Conservation (phyloP, 2,797 vertebrate species). For the Liparis tanakae region DNA sequence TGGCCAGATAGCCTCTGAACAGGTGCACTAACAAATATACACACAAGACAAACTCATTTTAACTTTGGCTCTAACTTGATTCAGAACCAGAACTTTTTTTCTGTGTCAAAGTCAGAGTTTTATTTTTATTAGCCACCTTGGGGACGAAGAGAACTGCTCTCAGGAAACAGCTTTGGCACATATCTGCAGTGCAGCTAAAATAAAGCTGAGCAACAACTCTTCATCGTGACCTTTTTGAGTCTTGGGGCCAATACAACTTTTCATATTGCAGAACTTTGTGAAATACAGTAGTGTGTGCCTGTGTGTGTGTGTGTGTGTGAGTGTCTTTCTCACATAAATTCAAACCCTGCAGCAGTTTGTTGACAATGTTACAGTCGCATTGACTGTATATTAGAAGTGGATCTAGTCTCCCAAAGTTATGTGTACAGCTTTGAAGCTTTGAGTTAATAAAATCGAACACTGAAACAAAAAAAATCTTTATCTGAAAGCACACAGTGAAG, state of each 20-base stretch:
- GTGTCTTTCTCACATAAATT: not conserved
- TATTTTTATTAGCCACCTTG: conserved; percentile 46
- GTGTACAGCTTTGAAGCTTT: too few relatives aligned
- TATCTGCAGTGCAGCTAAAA: conserved; percentile 55
- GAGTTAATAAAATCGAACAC: too few relatives aligned
- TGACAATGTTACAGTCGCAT: conserved; percentile 13
- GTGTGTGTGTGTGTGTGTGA: not conserved
- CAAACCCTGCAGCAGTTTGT: not conserved
- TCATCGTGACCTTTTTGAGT: conserved; percentile 26
- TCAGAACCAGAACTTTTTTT: conserved; percentile 2
- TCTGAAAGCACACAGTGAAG: too few relatives aligned
- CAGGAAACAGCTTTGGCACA: conserved; percentile 8
- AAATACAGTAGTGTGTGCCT: conserved; percentile 2
- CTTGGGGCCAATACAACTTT: conserved; percentile 24
- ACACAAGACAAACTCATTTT: not conserved
- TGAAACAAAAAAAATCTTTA: too few relatives aligned
- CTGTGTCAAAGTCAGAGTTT: not conserved
- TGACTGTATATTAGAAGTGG: not conserved
- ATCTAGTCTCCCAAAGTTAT: not conserved
- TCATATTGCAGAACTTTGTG: conserved; percentile 13
- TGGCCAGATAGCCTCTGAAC: not conserved
- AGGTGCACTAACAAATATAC: not conserved
- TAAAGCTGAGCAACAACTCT: conserved; percentile 40
- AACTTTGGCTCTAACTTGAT: not conserved
- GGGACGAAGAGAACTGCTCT: conserved; percentile 36